Conservation (phyloP, 2,888 invertebrate species). For the Watsonalla cultraria region DNA sequence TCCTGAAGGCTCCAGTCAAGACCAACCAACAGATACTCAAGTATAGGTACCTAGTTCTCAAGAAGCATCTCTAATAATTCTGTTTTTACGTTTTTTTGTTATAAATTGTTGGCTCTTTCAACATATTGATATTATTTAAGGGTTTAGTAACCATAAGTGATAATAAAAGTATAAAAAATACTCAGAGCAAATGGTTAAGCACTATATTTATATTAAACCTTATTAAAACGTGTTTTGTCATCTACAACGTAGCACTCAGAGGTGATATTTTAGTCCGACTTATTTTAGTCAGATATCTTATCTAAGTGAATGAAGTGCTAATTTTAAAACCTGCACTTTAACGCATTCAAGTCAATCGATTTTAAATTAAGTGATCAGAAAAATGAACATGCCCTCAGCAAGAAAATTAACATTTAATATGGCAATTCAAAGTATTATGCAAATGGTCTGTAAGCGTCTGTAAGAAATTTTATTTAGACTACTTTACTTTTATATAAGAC, state of each 20-base stretch:
- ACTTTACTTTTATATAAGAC: slow-evolving; percentile 45
- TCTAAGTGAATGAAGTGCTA: slow-evolving; percentile 49
- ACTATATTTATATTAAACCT: background rate
- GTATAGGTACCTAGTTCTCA: slow-evolving; percentile 1
- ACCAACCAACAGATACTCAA: slow-evolving; percentile 29
- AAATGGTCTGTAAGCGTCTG: slow-evolving; percentile 34
- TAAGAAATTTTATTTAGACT: slow-evolving; percentile 29
- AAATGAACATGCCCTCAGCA: slow-evolving; percentile 24
- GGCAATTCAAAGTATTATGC: slow-evolving; percentile 33
- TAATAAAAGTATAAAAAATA: background rate
- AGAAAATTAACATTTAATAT: slow-evolving; percentile 34
- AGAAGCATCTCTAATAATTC: background rate
- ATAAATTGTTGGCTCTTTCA: no score
- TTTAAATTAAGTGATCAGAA: slow-evolving; percentile 39
- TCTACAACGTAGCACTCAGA: slow-evolving; percentile 14
- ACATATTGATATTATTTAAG: no score
- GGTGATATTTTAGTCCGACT: slow-evolving; percentile 22
- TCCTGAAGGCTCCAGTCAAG: slow-evolving; percentile 53
- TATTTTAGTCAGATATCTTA: slow-evolving; percentile 51
- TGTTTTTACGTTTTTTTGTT: no score
- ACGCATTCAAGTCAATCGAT: slow-evolving; percentile 39
- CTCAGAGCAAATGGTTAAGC: background rate
- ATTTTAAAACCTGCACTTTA: slow-evolving; percentile 36
- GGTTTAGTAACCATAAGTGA: no score
- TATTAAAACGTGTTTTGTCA: slow-evolving; percentile 26